Evolutionary conservation across 2,113 vertebrate genomes (phyloP).

Genomic region (Lampris incognitus): DNA sequence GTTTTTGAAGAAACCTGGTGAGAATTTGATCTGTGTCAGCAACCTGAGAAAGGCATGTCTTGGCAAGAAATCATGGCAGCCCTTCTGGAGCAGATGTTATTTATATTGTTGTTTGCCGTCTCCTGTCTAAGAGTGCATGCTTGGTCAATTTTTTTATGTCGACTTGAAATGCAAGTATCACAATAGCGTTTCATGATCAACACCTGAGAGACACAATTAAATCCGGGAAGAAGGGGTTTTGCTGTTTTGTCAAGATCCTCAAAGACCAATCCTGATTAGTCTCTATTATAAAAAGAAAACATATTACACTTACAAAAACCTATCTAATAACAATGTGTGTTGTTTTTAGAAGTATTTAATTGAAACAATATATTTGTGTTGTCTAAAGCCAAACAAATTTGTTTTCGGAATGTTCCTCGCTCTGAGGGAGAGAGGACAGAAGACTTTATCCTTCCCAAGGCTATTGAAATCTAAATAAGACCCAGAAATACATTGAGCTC

Average conservation of each 20-base stretch:
- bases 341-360: too few relatives aligned
- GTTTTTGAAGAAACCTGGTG: conserved; percentile 10
- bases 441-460: too few relatives aligned
- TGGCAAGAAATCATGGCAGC: conserved; percentile 19
- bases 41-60: conserved; percentile 13
- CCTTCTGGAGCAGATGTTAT: conserved; percentile 33
- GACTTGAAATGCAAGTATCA: background rate
- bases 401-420: too few relatives aligned
- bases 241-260: background rate
- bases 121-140: conserved; percentile 20
- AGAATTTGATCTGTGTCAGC: conserved; percentile 27
- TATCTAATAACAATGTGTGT: too few relatives aligned
- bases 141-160: conserved; percentile 17
- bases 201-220: background rate
- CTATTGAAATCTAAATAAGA: background rate
- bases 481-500: background rate
- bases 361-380: too few relatives aligned
- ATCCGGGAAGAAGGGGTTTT: background rate
- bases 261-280: too few relatives aligned
- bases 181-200: background rate
- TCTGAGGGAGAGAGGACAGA: too few relatives aligned
- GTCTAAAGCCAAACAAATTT: too few relatives aligned
- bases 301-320: too few relatives aligned
- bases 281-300: too few relatives aligned
- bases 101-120: background rate